Evolutionary conservation across 2,113 vertebrate species (phyloP), one percentile per base, ranked within the genome.

Genomic region (Calidris pygmaea): DNA sequence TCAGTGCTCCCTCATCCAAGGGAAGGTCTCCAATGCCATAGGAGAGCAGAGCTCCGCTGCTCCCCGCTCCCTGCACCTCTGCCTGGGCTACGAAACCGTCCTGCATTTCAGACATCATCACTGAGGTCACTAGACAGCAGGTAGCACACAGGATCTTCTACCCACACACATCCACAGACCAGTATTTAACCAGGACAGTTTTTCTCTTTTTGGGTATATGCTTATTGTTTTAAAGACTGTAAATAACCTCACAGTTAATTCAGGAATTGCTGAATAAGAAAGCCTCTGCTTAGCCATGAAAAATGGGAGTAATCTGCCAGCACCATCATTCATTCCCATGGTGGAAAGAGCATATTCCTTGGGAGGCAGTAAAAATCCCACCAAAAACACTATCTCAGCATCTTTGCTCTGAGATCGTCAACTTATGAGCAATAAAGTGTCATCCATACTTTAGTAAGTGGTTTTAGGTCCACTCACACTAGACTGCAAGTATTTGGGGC

Each of bases 291-390:
- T 87, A 89, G 4, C 26, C 62, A 30, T 9, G 66, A 95, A 90
- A 94, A 87, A 76, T 47, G 37, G 68, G 66, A 95, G 70, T 15
- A 85, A 47, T 75, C 47, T 87, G 15, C 60, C 74, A 79, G 39
- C 48, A 41, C 52, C 88, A 89, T 82, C 83, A 43, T 20, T 92
- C 76, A 78, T 26, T 81, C 56, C 92, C 83, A 50, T 39, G 35
- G 65, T 58, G 60, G 88, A 87, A 95, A 89, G 70, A 85, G 70
- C 62, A 68, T 52, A 50, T 50, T 90, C 76, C 52, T 89, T 72
- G 48, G 88, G 79, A 93, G 39, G 43, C 8, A 45, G 87, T 75
- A 83, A 92, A 93, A 94, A 82, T 45, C 65, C 76, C 80, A 67
- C 76, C 34, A 81, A 86, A 90, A 87, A 0, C 22, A 74, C 18